Conservation (phyloP, 2,888 invertebrate genomes). For the Autographa gamma region DNA sequence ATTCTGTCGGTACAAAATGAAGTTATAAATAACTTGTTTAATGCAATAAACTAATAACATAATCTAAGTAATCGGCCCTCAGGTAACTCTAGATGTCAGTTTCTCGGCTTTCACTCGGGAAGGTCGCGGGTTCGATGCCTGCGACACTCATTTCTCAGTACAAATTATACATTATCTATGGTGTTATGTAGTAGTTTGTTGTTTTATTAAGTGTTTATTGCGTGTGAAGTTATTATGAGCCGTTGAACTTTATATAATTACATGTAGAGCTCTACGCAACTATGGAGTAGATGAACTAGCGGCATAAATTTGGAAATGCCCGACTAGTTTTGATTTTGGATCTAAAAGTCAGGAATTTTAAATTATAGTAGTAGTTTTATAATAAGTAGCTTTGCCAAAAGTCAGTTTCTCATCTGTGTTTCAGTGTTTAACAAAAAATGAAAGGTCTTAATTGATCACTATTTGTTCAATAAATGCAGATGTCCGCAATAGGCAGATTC, state of each 20-base stretch:
- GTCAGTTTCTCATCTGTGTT: too few species aligned
- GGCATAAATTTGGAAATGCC: background rate
- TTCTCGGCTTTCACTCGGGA: conserved; percentile 71
- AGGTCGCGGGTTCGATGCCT: conserved; percentile 72
- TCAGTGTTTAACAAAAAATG: too few species aligned
- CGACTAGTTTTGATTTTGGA: too few species aligned
- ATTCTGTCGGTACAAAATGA: too few species aligned
- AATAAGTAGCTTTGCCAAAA: too few species aligned
- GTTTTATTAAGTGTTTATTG: conserved; percentile 40
- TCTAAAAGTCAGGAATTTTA: too few species aligned
- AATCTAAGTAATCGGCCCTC: conserved; percentile 54
- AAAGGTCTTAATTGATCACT: too few species aligned
- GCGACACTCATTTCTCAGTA: conserved; percentile 61
- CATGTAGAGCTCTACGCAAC: background rate
- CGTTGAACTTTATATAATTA: conserved; percentile 13
- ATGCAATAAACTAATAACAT: conserved; percentile 39
- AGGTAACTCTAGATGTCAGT: conserved; percentile 67
- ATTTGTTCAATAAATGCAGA: too few species aligned
- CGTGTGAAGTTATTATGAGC: conserved; percentile 26
- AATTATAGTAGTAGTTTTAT: too few species aligned
- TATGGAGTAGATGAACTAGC: background rate
- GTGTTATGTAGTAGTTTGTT: conserved; percentile 20
- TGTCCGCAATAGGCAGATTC: too few species aligned
- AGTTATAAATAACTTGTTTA: background rate
- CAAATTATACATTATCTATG: conserved; percentile 58